phyloP scores from a whole-genome alignment of 2,888 invertebrate species.

The Leptopilina myrica region DNA sequence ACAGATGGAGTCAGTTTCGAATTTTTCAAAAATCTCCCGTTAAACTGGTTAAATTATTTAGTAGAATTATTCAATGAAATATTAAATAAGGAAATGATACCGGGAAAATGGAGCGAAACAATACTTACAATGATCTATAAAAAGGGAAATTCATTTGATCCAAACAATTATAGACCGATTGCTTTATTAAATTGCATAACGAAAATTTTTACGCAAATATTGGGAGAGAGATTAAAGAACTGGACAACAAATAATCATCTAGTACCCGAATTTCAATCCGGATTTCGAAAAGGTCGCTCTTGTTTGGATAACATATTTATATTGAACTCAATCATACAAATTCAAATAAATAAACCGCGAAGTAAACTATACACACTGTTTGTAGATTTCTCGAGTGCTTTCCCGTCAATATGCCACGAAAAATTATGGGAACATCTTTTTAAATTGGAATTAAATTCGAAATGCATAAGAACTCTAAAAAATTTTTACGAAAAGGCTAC shows the following conservation, averaged over 20 bases:
- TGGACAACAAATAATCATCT: not conserved
- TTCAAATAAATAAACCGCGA: not conserved
- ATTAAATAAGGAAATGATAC: not conserved
- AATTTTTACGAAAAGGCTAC: conserved; percentile 26
- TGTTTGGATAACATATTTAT: conserved; percentile 41
- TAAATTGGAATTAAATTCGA: conserved; percentile 13
- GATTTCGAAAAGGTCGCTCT: not conserved
- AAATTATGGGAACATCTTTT: conserved; percentile 25
- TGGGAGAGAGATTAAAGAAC: not conserved
- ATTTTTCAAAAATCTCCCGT: conserved; percentile 15
- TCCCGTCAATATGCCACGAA: conserved; percentile 24
- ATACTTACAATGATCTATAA: conserved; percentile 14
- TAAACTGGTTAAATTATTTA: conserved; percentile 22
- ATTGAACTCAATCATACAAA: conserved; percentile 41
- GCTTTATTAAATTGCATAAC: not conserved
- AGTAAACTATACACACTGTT: conserved; percentile 30
- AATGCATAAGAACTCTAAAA: conserved; percentile 23
- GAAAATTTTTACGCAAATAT: not conserved
- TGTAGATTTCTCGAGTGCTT: conserved; percentile 37
- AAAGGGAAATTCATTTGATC: not conserved
- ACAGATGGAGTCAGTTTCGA: conserved; percentile 14
- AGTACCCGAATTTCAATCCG: conserved; percentile 27
- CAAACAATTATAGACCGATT: not conserved
- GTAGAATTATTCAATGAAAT: conserved; percentile 29
- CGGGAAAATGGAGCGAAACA: conserved; percentile 18